phyloP scores from a whole-genome alignment of 1,140 invertebrate genomes.

The Euura saliciscinereae region DNA sequence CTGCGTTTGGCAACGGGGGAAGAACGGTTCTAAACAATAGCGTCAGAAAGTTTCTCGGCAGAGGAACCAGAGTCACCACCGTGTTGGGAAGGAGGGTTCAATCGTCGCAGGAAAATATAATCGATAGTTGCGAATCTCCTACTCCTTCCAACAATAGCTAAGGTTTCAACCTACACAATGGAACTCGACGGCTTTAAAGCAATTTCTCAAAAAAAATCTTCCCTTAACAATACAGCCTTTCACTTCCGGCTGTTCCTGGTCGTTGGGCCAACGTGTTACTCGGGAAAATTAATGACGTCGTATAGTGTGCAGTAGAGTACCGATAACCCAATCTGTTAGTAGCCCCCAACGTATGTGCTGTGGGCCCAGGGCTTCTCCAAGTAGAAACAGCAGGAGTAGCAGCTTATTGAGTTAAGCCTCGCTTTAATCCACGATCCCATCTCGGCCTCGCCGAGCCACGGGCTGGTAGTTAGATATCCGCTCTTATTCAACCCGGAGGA shows the following conservation, averaged over 20 bases:
- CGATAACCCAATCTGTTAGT: constrained; percentile 7
- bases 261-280: neutral
- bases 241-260: neutral
- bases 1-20: no score
- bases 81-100: no score
- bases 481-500: neutral
- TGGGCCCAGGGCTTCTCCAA: neutral
- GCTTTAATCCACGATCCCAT: constrained; percentile 32
- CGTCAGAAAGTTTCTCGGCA: no score
- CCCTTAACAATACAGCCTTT: no score
- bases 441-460: constrained; percentile 31
- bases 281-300: neutral
- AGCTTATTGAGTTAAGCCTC: constrained; percentile 33
- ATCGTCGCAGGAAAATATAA: no score
- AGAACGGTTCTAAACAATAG: no score
- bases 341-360: neutral
- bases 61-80: no score
- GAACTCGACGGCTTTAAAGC: no score
- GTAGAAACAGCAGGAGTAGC: neutral
- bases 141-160: no score
- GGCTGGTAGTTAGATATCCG: constrained; percentile 35
- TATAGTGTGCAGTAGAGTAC: constrained; percentile 1
- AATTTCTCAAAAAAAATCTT: no score
- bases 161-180: no score
- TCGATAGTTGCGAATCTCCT: no score